Evolutionary conservation across 2,888 invertebrate species (phyloP), one percentile per base, ranked within the genome.

Genomic region (Microctonus brassicae): DNA sequence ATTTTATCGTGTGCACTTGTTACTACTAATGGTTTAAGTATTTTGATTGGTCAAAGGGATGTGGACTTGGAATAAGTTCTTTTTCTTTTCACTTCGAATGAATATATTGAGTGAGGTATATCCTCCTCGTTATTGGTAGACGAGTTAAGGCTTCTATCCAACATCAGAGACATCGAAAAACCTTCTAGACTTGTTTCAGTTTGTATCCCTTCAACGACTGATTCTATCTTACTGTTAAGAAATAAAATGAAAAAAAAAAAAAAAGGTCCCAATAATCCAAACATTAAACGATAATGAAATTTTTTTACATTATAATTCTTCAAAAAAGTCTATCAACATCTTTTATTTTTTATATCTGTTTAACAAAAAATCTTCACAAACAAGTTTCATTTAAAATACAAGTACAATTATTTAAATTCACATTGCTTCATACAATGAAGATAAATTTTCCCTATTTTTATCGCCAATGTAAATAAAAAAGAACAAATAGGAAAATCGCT

Each of bases 71-170:
- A 22, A 55, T 55, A 33, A 42, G 7, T 26, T 2, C 47, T 47
- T 22, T 33, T 17, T n/a, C 13, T 20, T 17, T 34, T 60, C 17
- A 26, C 62, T 65, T 63, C 55, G 58, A 17, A 47, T n/a, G 6
- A 10, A 74, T 29, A 68, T 65, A 70, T 70, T 60, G 66, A 68
- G 39, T 60, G 17, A 72, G 61, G 57, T 22, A 63, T 63, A 29
- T n/a, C 58, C 58, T 39, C 72, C 70, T 74, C 70, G 74, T 74
- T 74, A 72, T 64, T 70, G 55, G 34, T 47, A 24, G 63, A 60
- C 26, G 52, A 70, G 26, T 36, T 65, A 55, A 55, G 65, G 22
- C 53, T 33, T n/a, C 17, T 29, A 29, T 58, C 13, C 34, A 0
- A 58, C 34, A 20, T 26, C 20, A 33, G 6, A 57, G 26, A 26